Percentiles rank a stretch among this genome's conserved stretches.
These are phyloP conservation scores for Drosophila dunni DNA, from an alignment of 1,140 invertebrate genomes.

Conservation along the genomic window DNA sequence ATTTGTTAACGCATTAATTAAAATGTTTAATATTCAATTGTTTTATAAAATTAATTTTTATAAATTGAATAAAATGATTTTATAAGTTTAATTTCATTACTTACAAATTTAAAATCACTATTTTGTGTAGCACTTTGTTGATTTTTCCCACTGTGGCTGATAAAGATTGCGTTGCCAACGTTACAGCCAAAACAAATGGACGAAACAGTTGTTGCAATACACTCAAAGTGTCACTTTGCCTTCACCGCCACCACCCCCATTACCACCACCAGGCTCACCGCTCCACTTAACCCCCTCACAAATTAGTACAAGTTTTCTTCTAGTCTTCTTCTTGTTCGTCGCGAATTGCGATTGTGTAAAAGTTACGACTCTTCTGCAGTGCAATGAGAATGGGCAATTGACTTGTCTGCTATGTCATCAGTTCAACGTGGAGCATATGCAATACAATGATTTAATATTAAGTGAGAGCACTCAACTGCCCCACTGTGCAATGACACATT, in stretches of 20 bases:
- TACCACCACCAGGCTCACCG: too few relatives aligned
- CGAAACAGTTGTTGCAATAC: conserved; percentile 37
- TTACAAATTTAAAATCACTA: too few relatives aligned
- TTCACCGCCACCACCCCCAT: too few relatives aligned
- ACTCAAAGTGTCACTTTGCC: neutral
- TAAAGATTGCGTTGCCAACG: conserved; percentile 48
- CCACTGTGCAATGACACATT: conserved; percentile 31
- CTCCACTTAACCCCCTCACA: neutral
- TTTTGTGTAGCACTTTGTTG: neutral
- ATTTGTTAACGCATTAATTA: too few relatives aligned
- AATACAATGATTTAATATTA: conserved; percentile 3
- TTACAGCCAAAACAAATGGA: conserved; percentile 57
- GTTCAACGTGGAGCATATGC: neutral
- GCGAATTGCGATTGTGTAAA: neutral
- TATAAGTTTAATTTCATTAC: too few relatives aligned
- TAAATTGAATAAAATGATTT: too few relatives aligned
- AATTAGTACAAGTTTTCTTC: conserved; percentile 1
- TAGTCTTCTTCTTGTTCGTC: neutral
- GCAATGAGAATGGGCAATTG: conserved; percentile 26
- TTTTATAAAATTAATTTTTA: too few relatives aligned
- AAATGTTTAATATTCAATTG: too few relatives aligned
- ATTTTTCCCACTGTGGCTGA: neutral
- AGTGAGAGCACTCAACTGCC: neutral
- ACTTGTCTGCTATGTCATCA: neutral
- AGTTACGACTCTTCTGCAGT: conserved; percentile 5